Evolutionary conservation across 2,113 vertebrate genomes (phyloP).

Genomic region (Oncorhynchus gorbuscha): DNA sequence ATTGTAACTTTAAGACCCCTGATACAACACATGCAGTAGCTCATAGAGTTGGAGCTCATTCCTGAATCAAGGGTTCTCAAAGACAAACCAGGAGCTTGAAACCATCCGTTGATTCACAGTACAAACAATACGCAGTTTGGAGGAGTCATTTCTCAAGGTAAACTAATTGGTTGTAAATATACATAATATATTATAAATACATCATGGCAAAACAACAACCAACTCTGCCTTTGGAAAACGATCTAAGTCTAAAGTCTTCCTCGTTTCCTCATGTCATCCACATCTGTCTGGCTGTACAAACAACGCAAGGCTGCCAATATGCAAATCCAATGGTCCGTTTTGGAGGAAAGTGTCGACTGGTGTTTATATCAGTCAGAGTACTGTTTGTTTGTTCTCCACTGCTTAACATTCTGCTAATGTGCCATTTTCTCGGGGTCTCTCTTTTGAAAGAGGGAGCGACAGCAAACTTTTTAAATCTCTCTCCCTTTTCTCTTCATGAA

Average conservation of each 20-base stretch:
- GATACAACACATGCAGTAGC: not conserved
- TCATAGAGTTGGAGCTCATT: not conserved
- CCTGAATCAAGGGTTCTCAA: not conserved
- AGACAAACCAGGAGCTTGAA: not conserved
- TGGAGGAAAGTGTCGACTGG: constrained; percentile 12
- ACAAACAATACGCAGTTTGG: not conserved
- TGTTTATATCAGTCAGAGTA: constrained; percentile 35
- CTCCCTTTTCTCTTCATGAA: constrained; percentile 46
- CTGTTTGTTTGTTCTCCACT: constrained; percentile 20
- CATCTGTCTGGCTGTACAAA: not conserved
- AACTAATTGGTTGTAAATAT: not conserved
- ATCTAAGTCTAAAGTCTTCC: not conserved
- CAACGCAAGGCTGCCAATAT: constrained; percentile 15
- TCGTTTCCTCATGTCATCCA: not conserved
- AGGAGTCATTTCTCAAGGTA: not conserved
- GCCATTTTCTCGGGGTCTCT: constrained; percentile 24
- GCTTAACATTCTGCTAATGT: constrained; percentile 43
- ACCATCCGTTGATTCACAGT: not conserved
- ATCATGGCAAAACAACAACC: not conserved
- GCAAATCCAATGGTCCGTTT: constrained; percentile 4
- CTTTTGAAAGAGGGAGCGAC: constrained; percentile 11
- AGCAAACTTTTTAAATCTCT: not conserved
- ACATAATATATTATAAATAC: not conserved
- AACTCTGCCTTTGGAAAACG: too few species aligned
- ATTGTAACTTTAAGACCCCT: not conserved